Evolutionary conservation across 2,113 vertebrate species (phyloP).

Genomic region (Trachemys scripta): DNA sequence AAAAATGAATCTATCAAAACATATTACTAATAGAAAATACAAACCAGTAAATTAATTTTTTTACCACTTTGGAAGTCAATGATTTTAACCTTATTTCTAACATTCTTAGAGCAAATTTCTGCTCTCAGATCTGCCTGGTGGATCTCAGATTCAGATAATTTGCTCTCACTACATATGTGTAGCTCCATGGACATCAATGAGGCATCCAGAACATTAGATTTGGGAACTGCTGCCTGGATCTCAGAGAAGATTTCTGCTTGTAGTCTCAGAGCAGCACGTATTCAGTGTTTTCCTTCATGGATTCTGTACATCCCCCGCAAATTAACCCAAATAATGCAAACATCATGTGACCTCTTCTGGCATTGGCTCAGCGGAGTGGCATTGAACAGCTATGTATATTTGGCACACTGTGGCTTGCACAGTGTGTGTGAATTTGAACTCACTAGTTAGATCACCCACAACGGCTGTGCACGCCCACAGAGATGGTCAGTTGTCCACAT

Average conservation of each 20-base stretch:
- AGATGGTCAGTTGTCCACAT: neutral
- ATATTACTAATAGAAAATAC: neutral
- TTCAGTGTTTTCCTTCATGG: constrained; percentile 67
- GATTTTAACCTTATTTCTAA: neutral
- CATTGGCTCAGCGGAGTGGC: constrained; percentile 68
- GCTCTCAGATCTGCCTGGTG: neutral
- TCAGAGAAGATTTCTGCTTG: constrained; percentile 66
- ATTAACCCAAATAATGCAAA: constrained; percentile 67
- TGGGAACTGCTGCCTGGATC: neutral
- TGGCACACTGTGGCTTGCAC: constrained; percentile 63
- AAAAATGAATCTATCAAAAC: neutral
- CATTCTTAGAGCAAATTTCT: constrained; percentile 4
- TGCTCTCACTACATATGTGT: accelerated
- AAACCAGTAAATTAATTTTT: neutral
- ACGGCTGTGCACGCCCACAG: neutral
- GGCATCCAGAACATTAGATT: constrained; percentile 45
- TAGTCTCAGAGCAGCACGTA: constrained; percentile 52
- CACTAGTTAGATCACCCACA: neutral
- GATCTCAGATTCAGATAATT: neutral
- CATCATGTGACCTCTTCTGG: constrained; percentile 59
- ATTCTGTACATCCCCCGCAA: constrained; percentile 67
- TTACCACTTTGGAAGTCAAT: neutral
- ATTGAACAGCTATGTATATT: constrained; percentile 74
- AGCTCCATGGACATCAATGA: neutral
- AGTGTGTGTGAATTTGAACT: neutral